Evolutionary conservation across 2,113 vertebrate species (phyloP), one percentile per base, ranked within the genome.

Genomic region (Phaethon lepturus): DNA sequence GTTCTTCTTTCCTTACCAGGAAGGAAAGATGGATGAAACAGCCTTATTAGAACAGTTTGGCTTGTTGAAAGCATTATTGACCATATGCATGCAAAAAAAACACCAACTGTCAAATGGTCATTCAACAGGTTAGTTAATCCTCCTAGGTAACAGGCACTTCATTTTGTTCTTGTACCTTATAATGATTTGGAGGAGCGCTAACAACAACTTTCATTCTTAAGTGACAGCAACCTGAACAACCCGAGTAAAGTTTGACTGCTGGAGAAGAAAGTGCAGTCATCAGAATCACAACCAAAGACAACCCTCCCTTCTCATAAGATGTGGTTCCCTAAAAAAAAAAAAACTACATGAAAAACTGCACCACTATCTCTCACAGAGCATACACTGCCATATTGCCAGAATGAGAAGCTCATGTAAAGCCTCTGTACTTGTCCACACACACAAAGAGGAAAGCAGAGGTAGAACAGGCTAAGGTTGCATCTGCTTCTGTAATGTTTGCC

Each of bases 401-500:
- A 89, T 6, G 4, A 77, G n/a, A 62, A n/a, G 42, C 31, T 31
- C n/a, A 50, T 22, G 5, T 45, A 92, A 88, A 86, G 16, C 19
- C 25, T 76, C n/a, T 45, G 11, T 26, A 60, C 28, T 60, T 83
- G 29, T 24, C 7, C 26, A 71, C 25, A 64, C 17, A 23, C 19
- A 60, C 7, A 29, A 19, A 82, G 14, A 86, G 6, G 25, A 62
- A 75, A 95, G 52, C 11, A 81, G 31, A 31, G 33, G 19, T 24
- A 68, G 11, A 69, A 69, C 4, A 73, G 33, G 0, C 0, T 47
- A 72, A 63, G 10, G 8, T 10, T 79, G 9, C 5, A 1, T 8
- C 13, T 71, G 3, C 38, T 71, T 28, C 52, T 63, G 13, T n/a
- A 63, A 14, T 20, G 9, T 44, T 45, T 44, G 55, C 33, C 38